These are phyloP conservation scores for Lepisosteus oculatus DNA, from an alignment of 2,113 vertebrate species.

Conservation along the genomic window DNA sequence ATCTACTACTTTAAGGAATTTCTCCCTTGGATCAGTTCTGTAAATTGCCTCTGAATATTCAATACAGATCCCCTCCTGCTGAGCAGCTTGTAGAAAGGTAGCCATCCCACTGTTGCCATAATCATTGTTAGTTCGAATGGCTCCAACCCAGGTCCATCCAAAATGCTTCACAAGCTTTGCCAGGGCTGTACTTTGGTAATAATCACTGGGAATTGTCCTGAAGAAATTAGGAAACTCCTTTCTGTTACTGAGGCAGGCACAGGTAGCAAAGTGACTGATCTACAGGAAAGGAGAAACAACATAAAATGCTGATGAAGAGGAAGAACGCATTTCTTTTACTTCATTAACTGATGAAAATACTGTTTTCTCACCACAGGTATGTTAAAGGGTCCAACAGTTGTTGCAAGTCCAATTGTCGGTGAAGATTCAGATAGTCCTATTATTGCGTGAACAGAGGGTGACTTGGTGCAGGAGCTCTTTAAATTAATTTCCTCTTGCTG, in stretches of 20 bases:
- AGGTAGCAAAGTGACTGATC: conserved; percentile 72
- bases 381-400: conserved; percentile 37
- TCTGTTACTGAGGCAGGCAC: conserved; percentile 67
- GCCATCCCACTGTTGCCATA: conserved; percentile 68
- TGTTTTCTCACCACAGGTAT: conserved; percentile 41
- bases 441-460: conserved; percentile 41
- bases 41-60: conserved; percentile 65
- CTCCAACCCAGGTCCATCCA: conserved; percentile 69
- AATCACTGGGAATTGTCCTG: conserved; percentile 72
- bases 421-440: conserved; percentile 44
- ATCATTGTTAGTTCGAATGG: conserved; percentile 66
- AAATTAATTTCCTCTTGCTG: conserved; percentile 17
- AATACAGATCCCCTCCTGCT: conserved; percentile 57
- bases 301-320: too few species aligned
- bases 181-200: conserved; percentile 65
- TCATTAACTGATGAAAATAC: too few species aligned
- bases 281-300: conserved; percentile 20
- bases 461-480: conserved; percentile 29
- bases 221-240: conserved; percentile 63
- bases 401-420: conserved; percentile 42
- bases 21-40: conserved; percentile 49
- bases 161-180: conserved; percentile 64
- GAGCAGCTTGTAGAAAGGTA: conserved; percentile 57
- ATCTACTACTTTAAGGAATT: conserved; percentile 48
- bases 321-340: too few species aligned